Base-by-base conservation (phyloP, 1,140 invertebrate genomes). In the Druon quercuslanigerum region DNA sequence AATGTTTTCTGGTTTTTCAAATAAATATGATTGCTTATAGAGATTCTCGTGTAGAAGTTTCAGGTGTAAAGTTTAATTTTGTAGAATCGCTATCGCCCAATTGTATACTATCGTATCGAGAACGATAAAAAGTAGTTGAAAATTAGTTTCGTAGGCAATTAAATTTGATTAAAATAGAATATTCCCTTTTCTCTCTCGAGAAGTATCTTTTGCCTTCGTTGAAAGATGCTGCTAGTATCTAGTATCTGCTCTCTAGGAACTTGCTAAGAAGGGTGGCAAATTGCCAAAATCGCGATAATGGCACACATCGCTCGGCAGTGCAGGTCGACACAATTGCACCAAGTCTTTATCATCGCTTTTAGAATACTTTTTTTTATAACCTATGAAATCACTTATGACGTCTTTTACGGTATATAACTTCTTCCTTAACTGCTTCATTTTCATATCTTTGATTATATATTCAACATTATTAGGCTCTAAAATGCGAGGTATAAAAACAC, bases 261-360 rank as follows among this genome's bases (percentile, higher is more conserved):
- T 75, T 71, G 60, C 57, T 73, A 80, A 77, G 77, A 72, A 66
- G 40, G 72, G 25, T 86, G 85, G 85, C 85, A 82, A 25, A 19
- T 33, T 80, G 83, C 85, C 85, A 86, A 78, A 82, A 75, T 80
- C 81, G 79, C 79, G 77, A 83, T 82, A 82, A 84, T 84, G 85
- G 83, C 81, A 84, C 84, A 79, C 78, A 79, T 80, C 75, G 79
- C 60, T 71, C 60, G 80, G 72, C 72, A n/a, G 71, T 78, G 51
- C 76, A 73, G 78, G 77, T 81, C 78, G 78, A 76, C 71, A 72
- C 81, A 57, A 78, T 80, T 79, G 82, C 85, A 83, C 79, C 74
- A 75, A 82, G 82, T 84, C 79, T 80, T 78, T 83, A 84, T 79
- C 82, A 81, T 81, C 75, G 74, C 83, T 80, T 81, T 83, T 82